A percentile compares a stretch with the other conserved stretches of the same genome.
Conservation (phyloP, 1,140 invertebrate species). For the Eurosta solidaginis region DNA sequence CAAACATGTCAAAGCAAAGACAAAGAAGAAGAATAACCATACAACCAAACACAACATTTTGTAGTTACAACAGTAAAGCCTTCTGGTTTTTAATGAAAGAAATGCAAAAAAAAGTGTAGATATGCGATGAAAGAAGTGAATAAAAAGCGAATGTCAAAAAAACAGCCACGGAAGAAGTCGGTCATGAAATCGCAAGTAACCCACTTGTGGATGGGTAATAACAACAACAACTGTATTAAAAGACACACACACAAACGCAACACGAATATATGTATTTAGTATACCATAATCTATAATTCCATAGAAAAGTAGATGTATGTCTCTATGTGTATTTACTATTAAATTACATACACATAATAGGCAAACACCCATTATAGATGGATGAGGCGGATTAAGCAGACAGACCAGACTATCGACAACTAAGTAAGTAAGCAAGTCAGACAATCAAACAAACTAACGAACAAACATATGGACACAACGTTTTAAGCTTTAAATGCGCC, state of each 20-base stretch:
- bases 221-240: not conserved
- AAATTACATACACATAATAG: not conserved
- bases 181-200: conserved; percentile 34
- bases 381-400: not conserved
- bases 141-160: conserved; percentile 17
- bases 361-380: not conserved
- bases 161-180: conserved; percentile 12
- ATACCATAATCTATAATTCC: no score
- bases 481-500: not conserved
- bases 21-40: no score
- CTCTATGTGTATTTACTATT: no score
- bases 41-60: no score
- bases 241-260: not conserved
- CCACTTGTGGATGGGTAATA: not conserved
- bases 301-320: no score
- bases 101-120: not conserved
- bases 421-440: not conserved
- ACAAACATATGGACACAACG: not conserved
- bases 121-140: not conserved
- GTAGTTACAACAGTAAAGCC: not conserved
- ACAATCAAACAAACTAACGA: not conserved
- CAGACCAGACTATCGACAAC: not conserved
- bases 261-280: no score
- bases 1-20: not conserved
- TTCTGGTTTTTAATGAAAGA: not conserved